A percentile compares a stretch with the other conserved stretches of the same genome.
Evolutionary conservation across 2,797 vertebrate genomes (phyloP).

Genomic region (Poliocrania exsul): DNA sequence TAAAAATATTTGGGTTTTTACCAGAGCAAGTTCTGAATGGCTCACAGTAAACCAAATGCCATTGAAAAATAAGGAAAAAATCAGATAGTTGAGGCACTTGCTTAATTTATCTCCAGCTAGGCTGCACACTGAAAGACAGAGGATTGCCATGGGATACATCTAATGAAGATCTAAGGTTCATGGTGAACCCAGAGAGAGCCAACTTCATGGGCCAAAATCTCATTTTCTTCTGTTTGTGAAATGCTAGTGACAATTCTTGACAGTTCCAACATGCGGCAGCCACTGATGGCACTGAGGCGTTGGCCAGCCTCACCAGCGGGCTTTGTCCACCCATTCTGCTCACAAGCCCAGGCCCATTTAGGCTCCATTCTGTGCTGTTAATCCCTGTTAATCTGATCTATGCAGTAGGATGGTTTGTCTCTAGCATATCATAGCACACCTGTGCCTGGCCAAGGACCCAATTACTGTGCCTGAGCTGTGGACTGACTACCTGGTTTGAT

Average conservation of each 20-base stretch:
- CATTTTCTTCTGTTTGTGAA: neutral
- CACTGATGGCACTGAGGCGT: neutral
- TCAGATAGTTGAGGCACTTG: neutral
- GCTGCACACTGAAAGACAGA: neutral
- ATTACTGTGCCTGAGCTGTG: neutral
- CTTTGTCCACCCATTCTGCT: neutral
- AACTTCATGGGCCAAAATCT: neutral
- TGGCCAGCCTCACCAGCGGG: neutral
- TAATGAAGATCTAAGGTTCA: neutral
- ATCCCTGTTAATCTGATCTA: neutral
- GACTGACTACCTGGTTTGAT: neutral
- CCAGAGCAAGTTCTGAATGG: neutral
- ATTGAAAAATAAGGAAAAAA: neutral
- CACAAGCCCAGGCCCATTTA: neutral
- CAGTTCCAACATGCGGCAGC: neutral
- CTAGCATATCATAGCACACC: neutral
- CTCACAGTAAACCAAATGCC: neutral
- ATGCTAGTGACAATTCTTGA: neutral
- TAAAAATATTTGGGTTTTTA: neutral
- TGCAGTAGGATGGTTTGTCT: neutral
- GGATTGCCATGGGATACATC: neutral
- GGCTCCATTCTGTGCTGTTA: neutral
- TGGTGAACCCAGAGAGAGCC: neutral
- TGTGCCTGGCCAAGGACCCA: fast-evolving
- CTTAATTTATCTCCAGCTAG: neutral